Percentiles rank a stretch among this genome's conserved stretches.
Conservation (phyloP, 2,888 invertebrate genomes). For the Laothoe populi region DNA sequence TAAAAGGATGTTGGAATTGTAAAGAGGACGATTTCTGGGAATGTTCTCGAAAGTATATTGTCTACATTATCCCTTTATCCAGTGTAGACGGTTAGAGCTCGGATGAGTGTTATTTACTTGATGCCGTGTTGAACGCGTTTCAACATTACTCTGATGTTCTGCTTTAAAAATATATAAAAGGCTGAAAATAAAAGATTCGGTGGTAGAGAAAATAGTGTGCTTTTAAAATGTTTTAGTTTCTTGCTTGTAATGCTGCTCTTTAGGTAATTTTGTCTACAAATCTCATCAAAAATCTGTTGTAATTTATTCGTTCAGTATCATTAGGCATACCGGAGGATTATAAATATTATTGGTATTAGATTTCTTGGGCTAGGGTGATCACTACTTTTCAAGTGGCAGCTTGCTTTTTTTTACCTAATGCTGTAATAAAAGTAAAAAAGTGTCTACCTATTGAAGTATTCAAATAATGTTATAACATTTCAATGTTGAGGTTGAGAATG, state of each 20-base stretch:
- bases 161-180: slow-evolving; percentile 34
- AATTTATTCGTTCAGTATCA: too few species aligned
- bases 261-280: too few species aligned
- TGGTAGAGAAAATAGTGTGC: not conserved
- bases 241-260: not conserved
- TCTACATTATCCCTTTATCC: slow-evolving; percentile 24
- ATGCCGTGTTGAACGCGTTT: slow-evolving; percentile 13
- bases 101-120: slow-evolving; percentile 19
- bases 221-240: not conserved
- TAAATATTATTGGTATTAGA: too few species aligned
- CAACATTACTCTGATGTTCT: slow-evolving; percentile 12
- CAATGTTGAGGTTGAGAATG: too few species aligned
- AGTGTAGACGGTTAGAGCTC: slow-evolving; percentile 9
- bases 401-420: too few species aligned
- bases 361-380: too few species aligned
- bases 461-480: too few species aligned
- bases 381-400: too few species aligned
- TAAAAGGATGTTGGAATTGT: not conserved
- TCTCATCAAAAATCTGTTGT: too few species aligned
- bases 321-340: too few species aligned
- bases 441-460: too few species aligned
- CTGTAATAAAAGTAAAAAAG: too few species aligned
- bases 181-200: not conserved
- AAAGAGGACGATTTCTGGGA: not conserved
- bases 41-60: slow-evolving; percentile 8